Percentiles rank a stretch among this genome's conserved stretches.
phyloP scores from a whole-genome alignment of 2,797 vertebrate species.

The Myripristis jacobus region DNA sequence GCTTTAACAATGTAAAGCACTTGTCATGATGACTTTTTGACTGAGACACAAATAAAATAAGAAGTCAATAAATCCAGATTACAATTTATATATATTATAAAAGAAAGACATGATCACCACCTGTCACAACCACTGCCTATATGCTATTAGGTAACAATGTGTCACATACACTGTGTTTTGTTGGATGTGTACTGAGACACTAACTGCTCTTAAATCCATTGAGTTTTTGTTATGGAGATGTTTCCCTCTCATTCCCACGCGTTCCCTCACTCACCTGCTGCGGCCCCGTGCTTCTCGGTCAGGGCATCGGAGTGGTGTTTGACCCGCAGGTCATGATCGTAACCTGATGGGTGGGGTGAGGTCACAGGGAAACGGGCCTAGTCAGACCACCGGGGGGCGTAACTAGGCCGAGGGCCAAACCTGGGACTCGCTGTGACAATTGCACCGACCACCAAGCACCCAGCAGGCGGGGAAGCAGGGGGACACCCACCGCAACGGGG shows the following conservation, averaged over 20 bases:
- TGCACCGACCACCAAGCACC: conserved; percentile 74
- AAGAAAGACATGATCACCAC: too few relatives aligned
- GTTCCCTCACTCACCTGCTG: conserved; percentile 88
- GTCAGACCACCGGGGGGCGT: conserved; percentile 84
- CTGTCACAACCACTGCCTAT: too few relatives aligned
- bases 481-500: conserved; percentile 23
- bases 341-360: conserved; percentile 87
- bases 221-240: neutral
- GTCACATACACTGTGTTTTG: too few relatives aligned
- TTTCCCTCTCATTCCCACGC: neutral
- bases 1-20: too few relatives aligned
- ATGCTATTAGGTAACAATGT: too few relatives aligned
- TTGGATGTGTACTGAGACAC: too few relatives aligned
- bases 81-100: too few relatives aligned
- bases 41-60: too few relatives aligned
- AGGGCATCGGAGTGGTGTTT: conserved; percentile 91
- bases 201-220: too few relatives aligned
- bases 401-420: conserved; percentile 76
- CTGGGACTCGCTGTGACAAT: conserved; percentile 56
- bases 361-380: conserved; percentile 75
- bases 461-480: conserved; percentile 43
- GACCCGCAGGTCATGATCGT: conserved; percentile 93
- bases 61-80: too few relatives aligned
- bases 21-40: too few relatives aligned
- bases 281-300: conserved; percentile 92